phyloP scores from a whole-genome alignment of 92 coral and sea anemone species.

The Porites rus region DNA sequence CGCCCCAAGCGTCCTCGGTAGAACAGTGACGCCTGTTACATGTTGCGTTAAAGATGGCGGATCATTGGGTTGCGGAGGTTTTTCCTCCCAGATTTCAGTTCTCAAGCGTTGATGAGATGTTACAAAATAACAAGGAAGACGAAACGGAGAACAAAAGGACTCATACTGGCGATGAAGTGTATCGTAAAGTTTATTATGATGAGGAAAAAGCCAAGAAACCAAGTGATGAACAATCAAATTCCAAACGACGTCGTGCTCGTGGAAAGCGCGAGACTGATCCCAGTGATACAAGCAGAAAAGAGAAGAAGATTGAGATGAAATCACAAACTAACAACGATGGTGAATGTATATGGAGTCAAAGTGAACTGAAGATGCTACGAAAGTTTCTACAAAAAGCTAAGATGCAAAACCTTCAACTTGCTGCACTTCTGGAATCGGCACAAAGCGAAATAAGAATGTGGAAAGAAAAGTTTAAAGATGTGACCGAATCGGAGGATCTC shows the following conservation, averaged over 20 bases:
- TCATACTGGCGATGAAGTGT: conserved; percentile 29
- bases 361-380: conserved; percentile 80
- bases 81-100: conserved; percentile 92
- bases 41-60: conserved; percentile 74
- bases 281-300: not conserved
- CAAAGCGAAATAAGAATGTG: conserved; percentile 64
- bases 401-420: conserved; percentile 84
- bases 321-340: conserved; percentile 10
- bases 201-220: conserved; percentile 20
- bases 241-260: not conserved
- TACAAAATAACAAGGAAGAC: conserved; percentile 26
- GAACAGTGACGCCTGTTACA: conserved; percentile 7
- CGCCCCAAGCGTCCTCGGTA: conserved; percentile 2
- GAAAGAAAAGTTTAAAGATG: conserved; percentile 60
- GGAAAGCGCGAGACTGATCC: not conserved
- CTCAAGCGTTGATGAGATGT: conserved; percentile 64
- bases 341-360: conserved; percentile 80
- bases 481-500: conserved; percentile 22
- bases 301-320: not conserved
- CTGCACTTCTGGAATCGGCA: conserved; percentile 74
- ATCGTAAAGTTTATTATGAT: conserved; percentile 42
- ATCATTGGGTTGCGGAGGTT: conserved; percentile 88
- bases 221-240: conserved; percentile 1
- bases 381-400: conserved; percentile 84
- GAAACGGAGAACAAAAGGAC: conserved; percentile 19